Conservation (phyloP, 64 coral and sea anemone species). For the Actinia tenebrosa region DNA sequence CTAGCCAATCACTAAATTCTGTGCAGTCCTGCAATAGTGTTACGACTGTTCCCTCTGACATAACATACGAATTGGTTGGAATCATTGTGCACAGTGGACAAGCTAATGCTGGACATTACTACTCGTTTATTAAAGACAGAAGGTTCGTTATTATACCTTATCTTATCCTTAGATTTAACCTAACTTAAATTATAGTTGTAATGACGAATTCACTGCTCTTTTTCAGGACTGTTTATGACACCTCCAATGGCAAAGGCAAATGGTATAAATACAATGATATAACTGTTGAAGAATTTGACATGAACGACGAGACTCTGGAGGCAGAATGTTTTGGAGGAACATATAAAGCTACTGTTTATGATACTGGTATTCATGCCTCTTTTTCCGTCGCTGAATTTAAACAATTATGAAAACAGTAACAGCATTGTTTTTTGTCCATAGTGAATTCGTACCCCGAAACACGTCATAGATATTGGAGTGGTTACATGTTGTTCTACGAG, state of each 20-base stretch:
- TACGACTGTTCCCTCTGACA: constrained; percentile 35
- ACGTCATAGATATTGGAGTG: constrained; percentile 88
- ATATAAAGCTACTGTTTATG: constrained; percentile 87
- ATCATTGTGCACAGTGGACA: constrained; percentile 85
- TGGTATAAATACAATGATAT: constrained; percentile 90
- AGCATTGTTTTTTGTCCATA: constrained; percentile 15
- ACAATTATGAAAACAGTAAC: background rate
- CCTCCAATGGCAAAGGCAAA: constrained; percentile 20
- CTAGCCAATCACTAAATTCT: constrained; percentile 56
- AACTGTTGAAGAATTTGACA: constrained; percentile 69
- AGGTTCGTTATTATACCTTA: constrained; percentile 27
- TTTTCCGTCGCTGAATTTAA: too few relatives aligned
- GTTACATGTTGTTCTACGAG: constrained; percentile 88
- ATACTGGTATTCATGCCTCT: constrained; percentile 46
- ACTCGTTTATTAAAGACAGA: constrained; percentile 88
- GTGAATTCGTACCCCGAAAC: constrained; percentile 88
- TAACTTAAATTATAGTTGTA: background rate
- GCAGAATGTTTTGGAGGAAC: constrained; percentile 94
- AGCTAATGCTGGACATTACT: constrained; percentile 89
- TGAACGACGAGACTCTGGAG: constrained; percentile 75
- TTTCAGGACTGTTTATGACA: background rate
- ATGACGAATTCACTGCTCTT: background rate
- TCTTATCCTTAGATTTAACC: background rate
- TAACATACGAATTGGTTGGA: constrained; percentile 79
- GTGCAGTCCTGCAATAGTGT: constrained; percentile 21